Evolutionary conservation across 2,888 invertebrate genomes (phyloP).

Genomic region (Polia nebulosa): DNA sequence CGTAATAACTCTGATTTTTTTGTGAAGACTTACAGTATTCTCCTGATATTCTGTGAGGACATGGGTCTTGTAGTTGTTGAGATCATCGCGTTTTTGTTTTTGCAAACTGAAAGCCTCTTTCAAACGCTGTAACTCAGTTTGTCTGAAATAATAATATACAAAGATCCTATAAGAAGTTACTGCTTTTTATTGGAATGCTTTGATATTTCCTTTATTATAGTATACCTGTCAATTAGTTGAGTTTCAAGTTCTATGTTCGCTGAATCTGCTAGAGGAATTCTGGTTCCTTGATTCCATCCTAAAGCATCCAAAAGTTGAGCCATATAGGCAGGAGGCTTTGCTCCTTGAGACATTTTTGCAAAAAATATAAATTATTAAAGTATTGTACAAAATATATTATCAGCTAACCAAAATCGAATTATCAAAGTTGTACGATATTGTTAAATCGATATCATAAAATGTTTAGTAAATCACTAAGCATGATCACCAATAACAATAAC

Average conservation of each 20-base stretch:
- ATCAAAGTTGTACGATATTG: slow-evolving; percentile 42
- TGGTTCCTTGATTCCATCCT: slow-evolving; percentile 95
- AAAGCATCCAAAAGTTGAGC: slow-evolving; percentile 92
- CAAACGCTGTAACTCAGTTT: slow-evolving; percentile 85
- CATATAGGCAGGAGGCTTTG: slow-evolving; percentile 86
- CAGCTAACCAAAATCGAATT: slow-evolving; percentile 48
- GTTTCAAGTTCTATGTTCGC: slow-evolving; percentile 91
- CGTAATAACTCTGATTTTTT: background rate
- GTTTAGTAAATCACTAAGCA: slow-evolving; percentile 49
- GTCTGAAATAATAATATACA: slow-evolving; percentile 75
- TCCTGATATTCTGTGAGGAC: slow-evolving; percentile 87
- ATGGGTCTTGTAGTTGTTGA: slow-evolving; percentile 85
- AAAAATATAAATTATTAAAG: slow-evolving; percentile 31
- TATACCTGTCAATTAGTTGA: slow-evolving; percentile 81
- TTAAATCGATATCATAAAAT: slow-evolving; percentile 68
- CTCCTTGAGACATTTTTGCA: slow-evolving; percentile 74
- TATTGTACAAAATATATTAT: slow-evolving; percentile 36
- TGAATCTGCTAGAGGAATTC: slow-evolving; percentile 95
- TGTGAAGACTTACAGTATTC: slow-evolving; percentile 82
- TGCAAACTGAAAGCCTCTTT: slow-evolving; percentile 83
- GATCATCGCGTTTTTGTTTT: slow-evolving; percentile 83
- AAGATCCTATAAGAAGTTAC: background rate
- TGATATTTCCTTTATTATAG: background rate
- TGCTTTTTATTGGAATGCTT: background rate
- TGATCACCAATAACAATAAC: slow-evolving; percentile 50